These are phyloP conservation scores for Eupithecia abbreviata DNA, from an alignment of 2,888 invertebrate genomes.

Conservation along the genomic window DNA sequence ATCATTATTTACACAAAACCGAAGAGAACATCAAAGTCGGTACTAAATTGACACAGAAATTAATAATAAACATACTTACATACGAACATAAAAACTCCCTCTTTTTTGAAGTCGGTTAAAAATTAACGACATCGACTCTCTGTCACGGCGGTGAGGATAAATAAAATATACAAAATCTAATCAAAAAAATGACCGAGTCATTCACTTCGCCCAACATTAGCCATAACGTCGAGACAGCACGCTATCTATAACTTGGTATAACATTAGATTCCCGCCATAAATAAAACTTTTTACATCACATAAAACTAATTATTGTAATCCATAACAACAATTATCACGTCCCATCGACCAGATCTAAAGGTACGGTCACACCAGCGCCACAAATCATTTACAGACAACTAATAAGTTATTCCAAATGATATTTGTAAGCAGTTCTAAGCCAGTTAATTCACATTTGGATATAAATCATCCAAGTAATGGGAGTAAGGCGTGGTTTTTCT, in stretches of 20 bases:
- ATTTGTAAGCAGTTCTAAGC: conserved; percentile 41
- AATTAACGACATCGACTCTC: background rate
- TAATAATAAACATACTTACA: too few species aligned
- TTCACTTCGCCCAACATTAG: background rate
- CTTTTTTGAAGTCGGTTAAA: background rate
- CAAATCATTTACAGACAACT: conserved; percentile 40
- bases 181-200: too few species aligned
- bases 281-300: conserved; percentile 21
- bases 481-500: conserved; percentile 39
- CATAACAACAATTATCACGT: conserved; percentile 27
- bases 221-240: background rate
- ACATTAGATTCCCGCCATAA: background rate
- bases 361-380: conserved; percentile 32
- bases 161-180: background rate
- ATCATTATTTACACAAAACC: too few species aligned
- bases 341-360: conserved; percentile 26
- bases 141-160: too few species aligned
- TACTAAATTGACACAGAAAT: too few species aligned
- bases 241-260: background rate
- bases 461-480: conserved; percentile 61
- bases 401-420: conserved; percentile 39
- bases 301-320: conserved; percentile 27
- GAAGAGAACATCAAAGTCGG: too few species aligned
- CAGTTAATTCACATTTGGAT: conserved; percentile 37
- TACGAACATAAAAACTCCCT: too few species aligned